Evolutionary conservation across 2,888 invertebrate species (phyloP).

Genomic region (Papilio gigon): DNA sequence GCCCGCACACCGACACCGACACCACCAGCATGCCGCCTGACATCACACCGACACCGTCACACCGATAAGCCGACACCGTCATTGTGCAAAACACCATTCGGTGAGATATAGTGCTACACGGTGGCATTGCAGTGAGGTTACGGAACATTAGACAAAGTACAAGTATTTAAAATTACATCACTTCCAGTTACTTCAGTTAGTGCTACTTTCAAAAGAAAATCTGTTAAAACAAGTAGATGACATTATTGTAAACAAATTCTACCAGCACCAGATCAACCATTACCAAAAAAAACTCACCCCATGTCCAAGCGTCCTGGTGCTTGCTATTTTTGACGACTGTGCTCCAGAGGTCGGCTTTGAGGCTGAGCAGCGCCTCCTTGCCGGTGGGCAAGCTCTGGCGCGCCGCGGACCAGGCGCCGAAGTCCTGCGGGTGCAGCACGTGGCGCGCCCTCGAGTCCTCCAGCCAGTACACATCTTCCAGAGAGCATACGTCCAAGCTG

Average conservation of each 20-base stretch:
- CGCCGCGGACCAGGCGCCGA: slow-evolving; percentile 89
- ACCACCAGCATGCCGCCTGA: slow-evolving; percentile 94
- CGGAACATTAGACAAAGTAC: too few species aligned
- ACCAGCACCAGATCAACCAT: background rate
- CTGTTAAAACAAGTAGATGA: too few species aligned
- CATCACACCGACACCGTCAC: background rate
- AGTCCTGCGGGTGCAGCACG: slow-evolving; percentile 89
- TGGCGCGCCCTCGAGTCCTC: slow-evolving; percentile 91
- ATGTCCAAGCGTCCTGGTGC: slow-evolving; percentile 95
- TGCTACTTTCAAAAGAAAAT: background rate
- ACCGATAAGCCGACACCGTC: background rate
- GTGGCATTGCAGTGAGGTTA: too few species aligned
- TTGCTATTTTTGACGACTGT: slow-evolving; percentile 92
- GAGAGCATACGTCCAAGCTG: slow-evolving; percentile 90
- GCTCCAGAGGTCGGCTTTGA: slow-evolving; percentile 93
- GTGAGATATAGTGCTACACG: too few species aligned
- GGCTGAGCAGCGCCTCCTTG: slow-evolving; percentile 88
- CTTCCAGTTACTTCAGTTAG: background rate
- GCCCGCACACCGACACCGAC: slow-evolving; percentile 93
- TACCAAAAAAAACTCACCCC: slow-evolving; percentile 80
- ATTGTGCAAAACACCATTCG: background rate
- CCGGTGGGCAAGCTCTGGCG: slow-evolving; percentile 91
- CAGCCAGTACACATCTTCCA: slow-evolving; percentile 95
- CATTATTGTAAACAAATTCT: too few species aligned
- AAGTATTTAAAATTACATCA: too few species aligned